Evolutionary conservation across 2,113 vertebrate genomes (phyloP), one percentile per base, ranked within the genome.

Genomic region (Eidolon helvum): DNA sequence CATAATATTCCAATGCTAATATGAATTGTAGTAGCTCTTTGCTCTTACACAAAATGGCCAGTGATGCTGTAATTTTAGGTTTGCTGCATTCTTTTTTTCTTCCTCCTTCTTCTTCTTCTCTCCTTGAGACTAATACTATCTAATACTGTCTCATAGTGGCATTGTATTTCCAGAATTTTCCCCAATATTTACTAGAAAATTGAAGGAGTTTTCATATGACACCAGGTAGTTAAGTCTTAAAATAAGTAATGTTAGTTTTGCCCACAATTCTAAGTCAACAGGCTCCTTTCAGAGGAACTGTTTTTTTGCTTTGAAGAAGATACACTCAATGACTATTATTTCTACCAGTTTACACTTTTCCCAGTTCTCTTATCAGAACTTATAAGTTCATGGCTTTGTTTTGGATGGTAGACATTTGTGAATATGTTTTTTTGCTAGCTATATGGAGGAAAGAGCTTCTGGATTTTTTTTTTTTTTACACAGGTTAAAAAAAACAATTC

Each of bases 381-480:
- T 43, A 55, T 2, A 66, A 79, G 43, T 35, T 53, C n/a, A 28
- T 40, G 61, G 65, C 30, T 48, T 71, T 80, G 18, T 57, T 63
- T 92, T 75, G 45, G 40, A 63, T 66, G 28, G n/a, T 10, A 94
- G 40, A 90, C 1, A 10, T 75, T 75, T 90, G 33, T 33, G 48
- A 87, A 33, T 61, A 40, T 1, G 1, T 40, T 92, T 59, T 50
- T 19, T 11, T 77, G 24, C 18, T 83, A 40, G 19, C 30, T 35
- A 63, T 10, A 4, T n/a, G 24, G 24, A 38, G 24, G 15, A 24
- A 57, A 63, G 55, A 26, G 5, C 12, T 40, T 85, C 28, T 86
- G 28, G 38, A 40, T 12, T 10, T 74, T 53, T 92, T 74, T 53
- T 92, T 93, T 92, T 82, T 38, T 28, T 26, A 59, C 45, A 19